Percentiles rank a stretch among this genome's conserved stretches.
These are phyloP conservation scores for Oryzias javanicus DNA, from an alignment of 2,113 vertebrate genomes.

Conservation along the genomic window DNA sequence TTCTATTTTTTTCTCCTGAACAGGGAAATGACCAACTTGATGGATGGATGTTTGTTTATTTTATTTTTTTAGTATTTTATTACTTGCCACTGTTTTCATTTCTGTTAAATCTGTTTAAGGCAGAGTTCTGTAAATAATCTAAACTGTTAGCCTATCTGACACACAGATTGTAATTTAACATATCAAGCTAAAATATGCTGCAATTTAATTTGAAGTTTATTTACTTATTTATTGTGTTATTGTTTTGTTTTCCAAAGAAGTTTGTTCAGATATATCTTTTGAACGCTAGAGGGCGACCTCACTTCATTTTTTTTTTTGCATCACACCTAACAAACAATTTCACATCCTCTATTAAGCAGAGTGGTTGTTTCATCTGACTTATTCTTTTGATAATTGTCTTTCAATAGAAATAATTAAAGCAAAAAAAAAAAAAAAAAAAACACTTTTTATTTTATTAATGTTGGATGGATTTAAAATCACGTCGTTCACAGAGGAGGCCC, in stretches of 20 bases:
- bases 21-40: neutral
- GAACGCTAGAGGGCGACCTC: slow-evolving; percentile 61
- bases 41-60: slow-evolving; percentile 1
- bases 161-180: no score
- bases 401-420: neutral
- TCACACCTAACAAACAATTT: neutral
- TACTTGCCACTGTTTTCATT: neutral
- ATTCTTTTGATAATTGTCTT: slow-evolving; percentile 19
- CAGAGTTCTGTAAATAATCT: no score
- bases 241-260: no score
- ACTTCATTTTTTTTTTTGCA: slow-evolving; percentile 11
- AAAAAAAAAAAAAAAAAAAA: no score
- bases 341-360: slow-evolving; percentile 9
- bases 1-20: slow-evolving; percentile 1
- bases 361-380: slow-evolving; percentile 33
- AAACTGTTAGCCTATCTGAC: no score
- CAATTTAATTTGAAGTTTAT: no score
- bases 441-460: neutral
- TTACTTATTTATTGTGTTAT: no score
- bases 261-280: neutral
- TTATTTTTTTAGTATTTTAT: neutral
- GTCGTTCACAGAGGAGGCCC: neutral
- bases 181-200: no score
- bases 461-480: neutral
- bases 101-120: no score